Evolutionary conservation across 2,888 invertebrate species (phyloP), one percentile per base, ranked within the genome.

Genomic region (Eudasyphora cyanicolor): DNA sequence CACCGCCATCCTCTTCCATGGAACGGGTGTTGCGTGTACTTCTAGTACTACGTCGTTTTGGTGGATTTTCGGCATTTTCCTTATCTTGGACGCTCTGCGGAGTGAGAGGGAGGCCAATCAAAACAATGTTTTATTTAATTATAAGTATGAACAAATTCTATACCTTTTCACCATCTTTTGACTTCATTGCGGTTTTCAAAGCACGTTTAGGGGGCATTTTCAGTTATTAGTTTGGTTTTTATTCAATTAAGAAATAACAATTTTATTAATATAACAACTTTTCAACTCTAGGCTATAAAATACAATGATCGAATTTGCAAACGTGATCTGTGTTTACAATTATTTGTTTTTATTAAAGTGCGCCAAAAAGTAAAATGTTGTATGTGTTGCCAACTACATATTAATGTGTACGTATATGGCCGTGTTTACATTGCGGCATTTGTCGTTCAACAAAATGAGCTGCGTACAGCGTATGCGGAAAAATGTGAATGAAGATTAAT

Each of bases 41-140:
- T 0, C 91, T 87, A 0, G 85, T 71, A 57, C 91, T 91, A 0
- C 90, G 87, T 2, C 91, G 89, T 71, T 90, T 91, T 1, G 90
- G 88, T 0, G 90, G 90, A 76, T 91, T 91, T 60, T 90, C 90
- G 0, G 45, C 82, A 32, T 86, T 87, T 69, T 88, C 79, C 29
- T 83, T 67, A 5, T 51, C 85, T 32, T 76, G 49, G 82, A 5
- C 24, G 0, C 19, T 24, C 73, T 82, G n/a, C n/a, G 19, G 10
- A 14, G 7, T 7, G 54, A 7, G n/a, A n/a, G 71, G 19, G n/a
- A 62, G 62, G n/a, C n/a, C n/a, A n/a, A n/a, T n/a, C n/a, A 6
- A 5, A 5, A 38, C 69, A 60, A 3, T 12, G 19, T 64, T 64
- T 38, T 27, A 35, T 14, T 7, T n/a, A n/a, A 32, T 32, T 32